A percentile compares a stretch with the other conserved stretches of the same genome.
phyloP scores from a whole-genome alignment of 2,113 vertebrate genomes.

The Eretmochelys imbricata region DNA sequence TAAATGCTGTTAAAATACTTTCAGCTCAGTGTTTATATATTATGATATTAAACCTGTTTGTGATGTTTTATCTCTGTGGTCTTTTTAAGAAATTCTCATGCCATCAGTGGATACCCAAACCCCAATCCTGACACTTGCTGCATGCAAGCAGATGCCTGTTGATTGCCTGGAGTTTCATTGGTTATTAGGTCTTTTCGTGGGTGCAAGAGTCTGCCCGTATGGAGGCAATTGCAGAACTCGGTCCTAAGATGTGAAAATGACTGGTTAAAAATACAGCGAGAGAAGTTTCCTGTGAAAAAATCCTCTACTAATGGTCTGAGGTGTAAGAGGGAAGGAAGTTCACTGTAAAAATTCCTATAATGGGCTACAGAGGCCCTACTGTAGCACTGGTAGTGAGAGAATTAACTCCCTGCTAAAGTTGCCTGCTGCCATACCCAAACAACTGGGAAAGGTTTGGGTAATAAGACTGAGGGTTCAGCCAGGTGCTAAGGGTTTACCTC shows the following conservation, averaged over 20 bases:
- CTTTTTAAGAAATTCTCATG: conserved; percentile 50
- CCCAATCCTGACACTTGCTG: neutral
- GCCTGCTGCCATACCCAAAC: conserved; percentile 5
- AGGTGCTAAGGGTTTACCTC: neutral
- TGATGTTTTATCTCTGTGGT: conserved; percentile 60
- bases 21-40: conserved; percentile 37
- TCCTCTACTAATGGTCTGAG: neutral
- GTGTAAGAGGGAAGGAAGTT: neutral
- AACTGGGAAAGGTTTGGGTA: neutral
- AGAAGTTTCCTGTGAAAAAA: neutral
- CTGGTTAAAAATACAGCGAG: fast-evolving
- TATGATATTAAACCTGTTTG: conserved; percentile 66
- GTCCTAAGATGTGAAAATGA: neutral
- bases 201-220: neutral
- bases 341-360: neutral
- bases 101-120: neutral
- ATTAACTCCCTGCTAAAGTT: neutral
- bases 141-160: conserved; percentile 24
- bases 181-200: neutral
- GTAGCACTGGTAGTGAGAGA: neutral
- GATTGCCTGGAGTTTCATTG: neutral
- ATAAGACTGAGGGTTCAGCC: neutral
- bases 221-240: neutral
- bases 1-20: conserved; percentile 60
- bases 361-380: neutral